Evolutionary conservation across 1,140 invertebrate species (phyloP).

Genomic region (Papilio polyxenes): DNA sequence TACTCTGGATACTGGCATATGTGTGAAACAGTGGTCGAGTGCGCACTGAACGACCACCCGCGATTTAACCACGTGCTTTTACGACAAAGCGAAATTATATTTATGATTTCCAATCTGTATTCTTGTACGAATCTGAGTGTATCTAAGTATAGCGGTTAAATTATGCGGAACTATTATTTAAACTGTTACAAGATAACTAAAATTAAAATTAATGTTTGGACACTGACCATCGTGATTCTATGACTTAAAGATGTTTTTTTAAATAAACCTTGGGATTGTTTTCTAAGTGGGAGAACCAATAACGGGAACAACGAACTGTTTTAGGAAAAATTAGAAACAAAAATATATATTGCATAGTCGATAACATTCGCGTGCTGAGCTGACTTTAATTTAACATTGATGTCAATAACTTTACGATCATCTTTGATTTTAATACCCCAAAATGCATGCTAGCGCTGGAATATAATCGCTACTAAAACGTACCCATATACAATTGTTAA

Average conservation of each 20-base stretch:
- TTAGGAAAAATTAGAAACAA: background rate
- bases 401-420: constrained; percentile 9
- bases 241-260: background rate
- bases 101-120: background rate
- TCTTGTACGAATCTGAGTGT: background rate
- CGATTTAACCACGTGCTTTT: constrained; percentile 10
- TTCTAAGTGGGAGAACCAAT: background rate
- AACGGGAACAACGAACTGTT: background rate
- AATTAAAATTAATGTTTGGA: background rate
- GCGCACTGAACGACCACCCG: constrained; percentile 33
- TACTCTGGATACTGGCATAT: constrained; percentile 22
- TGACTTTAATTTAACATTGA: background rate
- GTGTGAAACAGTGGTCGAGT: constrained; percentile 22
- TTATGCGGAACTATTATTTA: background rate
- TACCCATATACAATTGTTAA: constrained; percentile 20
- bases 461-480: constrained; percentile 27
- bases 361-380: background rate
- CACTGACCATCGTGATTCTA: too few relatives aligned
- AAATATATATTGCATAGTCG: background rate
- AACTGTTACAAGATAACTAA: background rate
- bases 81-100: constrained; percentile 26
- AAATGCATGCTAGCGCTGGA: background rate
- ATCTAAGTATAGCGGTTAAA: background rate
- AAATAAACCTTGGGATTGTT: background rate
- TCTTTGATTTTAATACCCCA: constrained; percentile 9